Evolutionary conservation across 2,797 vertebrate species (phyloP), one percentile per base, ranked within the genome.

Genomic region (Heteromormyrus szaboi): DNA sequence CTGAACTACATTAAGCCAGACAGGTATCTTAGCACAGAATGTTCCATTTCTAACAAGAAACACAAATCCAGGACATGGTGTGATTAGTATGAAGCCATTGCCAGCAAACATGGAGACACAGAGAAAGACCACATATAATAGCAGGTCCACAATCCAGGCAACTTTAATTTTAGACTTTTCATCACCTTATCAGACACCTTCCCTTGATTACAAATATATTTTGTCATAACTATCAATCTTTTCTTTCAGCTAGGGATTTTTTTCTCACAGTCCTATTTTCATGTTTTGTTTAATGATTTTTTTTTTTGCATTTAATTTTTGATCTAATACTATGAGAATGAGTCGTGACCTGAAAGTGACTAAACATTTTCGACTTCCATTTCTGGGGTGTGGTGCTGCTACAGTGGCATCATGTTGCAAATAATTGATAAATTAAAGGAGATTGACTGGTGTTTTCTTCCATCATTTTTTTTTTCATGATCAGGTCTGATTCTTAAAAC

Each of bases 11-110:
- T 95, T 95, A 89, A 99, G 93, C 0, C 94, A 95, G 92, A 98
- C 96, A 0, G 96, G 93, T 12, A 97, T 97, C 95, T 97, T 97
- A 88, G 95, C 96, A 94, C 98, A 98, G 25, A 96, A 97, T 0
- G 97, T 96, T 86, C 94, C 96, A 90, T 99, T 99, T 29, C 98
- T 99, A 92, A 56, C 88, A 44, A 93, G 0, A 11, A 92, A 48
- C 19, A 37, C 4, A 54, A 37, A 19, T 22, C 44, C n/a, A 68
- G 19, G 48, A 41, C 51, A 81, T 33, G 48, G 46, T 44, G n/a
- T 29, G 46, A 17, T 53, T 48, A 84, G 41, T 17, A 41, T 76
- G 0, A 76, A 76, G 12, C 59, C 9, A 65, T 4, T 65, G 59
- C 25, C 59, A 65, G 59, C 59, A 62, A 62, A 65, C 22, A 29